Base-by-base conservation (phyloP, 2,888 invertebrate species). In the Drosophila pseudotalamancana region DNA sequence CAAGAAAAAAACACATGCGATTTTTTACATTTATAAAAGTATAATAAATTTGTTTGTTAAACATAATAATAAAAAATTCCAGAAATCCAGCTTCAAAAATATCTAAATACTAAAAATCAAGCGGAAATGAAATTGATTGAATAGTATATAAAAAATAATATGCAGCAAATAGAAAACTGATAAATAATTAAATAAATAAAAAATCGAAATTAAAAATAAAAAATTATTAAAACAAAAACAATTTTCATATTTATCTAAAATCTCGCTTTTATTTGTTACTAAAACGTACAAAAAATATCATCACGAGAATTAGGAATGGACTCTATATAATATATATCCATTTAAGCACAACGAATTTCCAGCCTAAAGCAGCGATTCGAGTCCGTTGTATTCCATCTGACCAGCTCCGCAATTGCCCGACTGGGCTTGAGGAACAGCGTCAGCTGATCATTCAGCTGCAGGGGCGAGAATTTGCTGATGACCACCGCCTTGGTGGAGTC, bases 371-470 rank as follows among this genome's bases (percentile, higher is more conserved):
- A 91, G 12, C 77, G 84, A 16, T 72, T 79, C n/a, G 89, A 89
- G 59, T 91, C 91, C 12, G 89, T 88, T 11, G 81, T 72, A 65
- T 89, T 89, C 91, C 91, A 91, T 29, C 77, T 77, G 16, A 90
- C 88, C 55, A 91, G 62, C 62, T 91, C 86, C 2, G 91, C 91
- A 51, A 91, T 90, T 4, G 90, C 90, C 12, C 90, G 87, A 72
- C 91, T 91, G 2, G 91, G 90, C 64, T 91, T 91, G 25, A 91
- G 71, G 60, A 89, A 89, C 0, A 91, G 59, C 19, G 89, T 90
- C 37, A 91, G 50, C 2, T 86, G 81, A 0, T 88, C 80, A 35
- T 91, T 91, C 1, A 91, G 61, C 35, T 87, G 84, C 8, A 91
- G 63, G 0, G 91, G 90, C 4, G 91, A 90, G 64, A 91, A 91